Percentiles rank a stretch among this genome's conserved stretches.
These are phyloP conservation scores for Xiphorhynchus elegans DNA, from an alignment of 2,113 vertebrate species.

Conservation along the genomic window DNA sequence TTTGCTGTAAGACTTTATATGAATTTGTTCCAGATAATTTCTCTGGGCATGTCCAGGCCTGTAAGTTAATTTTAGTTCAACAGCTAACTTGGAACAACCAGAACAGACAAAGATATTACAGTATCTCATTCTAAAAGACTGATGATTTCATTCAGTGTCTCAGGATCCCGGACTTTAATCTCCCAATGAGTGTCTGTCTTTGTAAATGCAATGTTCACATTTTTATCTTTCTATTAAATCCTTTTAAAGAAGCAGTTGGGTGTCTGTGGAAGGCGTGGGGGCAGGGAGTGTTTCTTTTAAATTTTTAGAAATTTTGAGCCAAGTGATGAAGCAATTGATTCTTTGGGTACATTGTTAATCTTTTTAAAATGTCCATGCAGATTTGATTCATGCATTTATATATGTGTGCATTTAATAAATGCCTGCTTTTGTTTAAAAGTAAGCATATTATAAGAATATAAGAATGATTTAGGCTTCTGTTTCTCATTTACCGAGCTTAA, in stretches of 20 bases:
- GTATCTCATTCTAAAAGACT: not conserved
- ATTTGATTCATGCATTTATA: not conserved
- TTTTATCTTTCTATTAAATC: not conserved
- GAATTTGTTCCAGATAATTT: not conserved
- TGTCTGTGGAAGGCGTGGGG: not conserved
- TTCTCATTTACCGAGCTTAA: not conserved
- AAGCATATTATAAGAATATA: not conserved
- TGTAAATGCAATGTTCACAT: not conserved
- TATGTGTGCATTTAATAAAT: not conserved
- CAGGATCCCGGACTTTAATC: not conserved
- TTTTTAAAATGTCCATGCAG: not conserved
- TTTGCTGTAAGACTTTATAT: not conserved
- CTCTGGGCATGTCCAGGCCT: not conserved
- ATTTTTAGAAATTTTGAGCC: not conserved
- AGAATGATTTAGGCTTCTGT: not conserved
- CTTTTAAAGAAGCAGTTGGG: not conserved
- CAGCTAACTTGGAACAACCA: not conserved
- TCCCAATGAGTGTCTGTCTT: not conserved
- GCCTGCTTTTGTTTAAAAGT: not conserved
- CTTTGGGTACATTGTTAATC: not conserved
- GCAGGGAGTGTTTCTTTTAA: not conserved
- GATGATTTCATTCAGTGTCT: constrained; percentile 15
- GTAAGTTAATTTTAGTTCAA: not conserved
- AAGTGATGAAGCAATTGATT: not conserved
- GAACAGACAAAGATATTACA: not conserved